Evolutionary conservation across 1,140 invertebrate species (phyloP), one percentile per base, ranked within the genome.

Genomic region (Philopotamus ludificatus): DNA sequence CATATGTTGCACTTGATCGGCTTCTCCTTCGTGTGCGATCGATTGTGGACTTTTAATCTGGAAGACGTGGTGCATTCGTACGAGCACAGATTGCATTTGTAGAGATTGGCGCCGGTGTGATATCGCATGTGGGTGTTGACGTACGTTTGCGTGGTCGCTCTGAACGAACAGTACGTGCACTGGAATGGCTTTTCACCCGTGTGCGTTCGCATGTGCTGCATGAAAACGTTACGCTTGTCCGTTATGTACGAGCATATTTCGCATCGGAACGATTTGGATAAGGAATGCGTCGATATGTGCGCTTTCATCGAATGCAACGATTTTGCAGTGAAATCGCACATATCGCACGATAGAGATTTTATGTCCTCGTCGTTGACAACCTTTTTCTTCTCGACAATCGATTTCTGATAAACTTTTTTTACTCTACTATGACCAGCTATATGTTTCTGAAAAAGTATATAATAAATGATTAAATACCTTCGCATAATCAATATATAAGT

Each of bases 121-220:
- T 20, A 26, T 16, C 45, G 50, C 4, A 28, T 34, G 23, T 67
- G 66, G 15, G 49, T 20, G 18, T 63, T 67, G 8, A 67, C 28
- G 45, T 65, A 26, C 62, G 62, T 1, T 39, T 57, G 79, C n/a
- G 77, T 77, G 0, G 75, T 77, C 64, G 84, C 84, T n/a, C 75
- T 78, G 28, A 80, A 76, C 1, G 76, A 78, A 66, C 84, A 85
- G 23, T 76, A 71, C 15, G 76, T 70, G 67, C 82, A 84, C 8
- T 70, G 78, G 72, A 72, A 85, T 51, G 76, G 84, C 76, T 80
- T 85, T 10, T 81, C 76, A 18, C 75, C 72, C 0, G 76, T 78
- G 72, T 89, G 87, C 0, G 60, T 74, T 50, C 66, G 70, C 7
- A 62, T 66, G 63, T 78, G 76, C 44, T 75, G 71, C 49, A 72